Evolutionary conservation across 2,113 vertebrate species (phyloP).

Genomic region (Oostethus manadensis): DNA sequence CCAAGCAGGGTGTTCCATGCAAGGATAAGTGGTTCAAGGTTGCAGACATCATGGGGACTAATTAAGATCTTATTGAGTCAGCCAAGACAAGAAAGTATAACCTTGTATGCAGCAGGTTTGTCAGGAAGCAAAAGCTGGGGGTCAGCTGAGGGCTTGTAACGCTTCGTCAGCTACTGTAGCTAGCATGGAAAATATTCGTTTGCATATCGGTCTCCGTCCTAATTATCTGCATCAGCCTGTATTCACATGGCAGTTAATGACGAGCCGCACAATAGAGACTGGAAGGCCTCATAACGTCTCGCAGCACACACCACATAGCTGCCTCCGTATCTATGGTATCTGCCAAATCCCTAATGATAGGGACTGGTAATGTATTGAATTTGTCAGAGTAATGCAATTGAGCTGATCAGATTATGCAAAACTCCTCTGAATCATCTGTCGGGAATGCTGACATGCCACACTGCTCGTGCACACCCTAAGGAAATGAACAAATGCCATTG

Average conservation of each 20-base stretch:
- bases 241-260: background rate
- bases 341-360: constrained; percentile 43
- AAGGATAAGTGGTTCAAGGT: constrained; percentile 15
- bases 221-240: background rate
- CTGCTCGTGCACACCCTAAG: constrained; percentile 18
- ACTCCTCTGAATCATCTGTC: constrained; percentile 55
- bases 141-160: background rate
- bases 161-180: constrained; percentile 5
- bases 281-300: background rate
- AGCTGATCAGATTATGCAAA: constrained; percentile 67
- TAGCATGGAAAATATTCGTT: constrained; percentile 6
- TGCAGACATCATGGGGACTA: constrained; percentile 17
- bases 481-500: constrained; percentile 38
- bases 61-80: constrained; percentile 16
- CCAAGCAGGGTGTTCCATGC: constrained; percentile 1
- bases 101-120: constrained; percentile 22
- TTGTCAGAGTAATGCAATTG: constrained; percentile 67
- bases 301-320: constrained; percentile 19
- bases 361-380: constrained; percentile 58
- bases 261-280: background rate
- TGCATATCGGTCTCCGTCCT: constrained; percentile 3
- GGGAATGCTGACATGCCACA: constrained; percentile 30
- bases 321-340: constrained; percentile 62
- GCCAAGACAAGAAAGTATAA: constrained; percentile 12
- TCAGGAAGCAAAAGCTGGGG: constrained; percentile 1